Evolutionary conservation across 2,113 vertebrate species (phyloP).

Genomic region (Mesembrinibis cayennensis): DNA sequence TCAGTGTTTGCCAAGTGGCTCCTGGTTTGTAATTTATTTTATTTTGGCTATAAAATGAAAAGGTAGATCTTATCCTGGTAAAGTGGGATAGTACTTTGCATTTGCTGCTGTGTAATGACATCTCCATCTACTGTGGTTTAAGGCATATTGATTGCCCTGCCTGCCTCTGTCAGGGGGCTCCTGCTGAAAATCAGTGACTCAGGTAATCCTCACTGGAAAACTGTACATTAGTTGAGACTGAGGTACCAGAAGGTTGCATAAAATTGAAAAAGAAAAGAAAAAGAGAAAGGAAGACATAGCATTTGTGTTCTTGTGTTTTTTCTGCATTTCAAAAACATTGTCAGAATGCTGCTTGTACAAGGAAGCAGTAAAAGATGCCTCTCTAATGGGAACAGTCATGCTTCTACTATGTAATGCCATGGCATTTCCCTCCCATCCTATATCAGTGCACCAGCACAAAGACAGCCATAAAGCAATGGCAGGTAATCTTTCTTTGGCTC

Average conservation of each 20-base stretch:
- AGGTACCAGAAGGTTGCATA: background rate
- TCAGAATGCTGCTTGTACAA: background rate
- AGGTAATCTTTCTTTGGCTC: background rate
- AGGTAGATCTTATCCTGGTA: background rate
- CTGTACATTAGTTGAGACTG: background rate
- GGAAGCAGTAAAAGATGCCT: background rate
- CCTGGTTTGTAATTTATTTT: background rate
- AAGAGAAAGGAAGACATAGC: background rate
- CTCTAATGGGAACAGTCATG: background rate
- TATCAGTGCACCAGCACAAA: background rate
- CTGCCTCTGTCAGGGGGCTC: background rate
- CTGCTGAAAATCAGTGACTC: background rate
- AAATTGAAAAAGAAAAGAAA: background rate
- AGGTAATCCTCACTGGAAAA: background rate
- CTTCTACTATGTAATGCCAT: background rate
- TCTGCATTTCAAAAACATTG: background rate
- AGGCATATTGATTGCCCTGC: background rate
- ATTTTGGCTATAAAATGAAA: background rate
- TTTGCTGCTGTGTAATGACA: background rate
- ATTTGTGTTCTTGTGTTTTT: background rate
- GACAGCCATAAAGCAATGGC: background rate
- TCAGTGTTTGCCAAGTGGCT: background rate
- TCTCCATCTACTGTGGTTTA: background rate
- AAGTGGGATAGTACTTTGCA: background rate
- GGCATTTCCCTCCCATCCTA: background rate